These are phyloP conservation scores for Pygocentrus nattereri DNA, from an alignment of 2,797 vertebrate species.

Conservation along the genomic window DNA sequence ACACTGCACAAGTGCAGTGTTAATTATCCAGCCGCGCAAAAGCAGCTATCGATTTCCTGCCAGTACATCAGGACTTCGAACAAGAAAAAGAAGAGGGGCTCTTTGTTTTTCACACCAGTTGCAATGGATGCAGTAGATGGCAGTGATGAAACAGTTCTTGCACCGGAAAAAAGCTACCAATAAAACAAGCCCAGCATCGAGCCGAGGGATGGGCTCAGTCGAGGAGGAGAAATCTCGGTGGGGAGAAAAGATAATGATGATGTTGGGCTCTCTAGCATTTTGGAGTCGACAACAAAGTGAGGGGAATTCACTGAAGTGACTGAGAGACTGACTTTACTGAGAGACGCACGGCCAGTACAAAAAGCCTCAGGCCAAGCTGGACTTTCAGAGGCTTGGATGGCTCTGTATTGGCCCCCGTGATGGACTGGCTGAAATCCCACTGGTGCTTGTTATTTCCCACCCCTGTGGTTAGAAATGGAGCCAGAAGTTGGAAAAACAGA, in stretches of 20 bases:
- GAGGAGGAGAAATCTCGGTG: conserved; percentile 68
- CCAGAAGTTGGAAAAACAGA: conserved; percentile 62
- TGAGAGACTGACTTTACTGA: conserved; percentile 63
- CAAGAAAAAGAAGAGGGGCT: conserved; percentile 65
- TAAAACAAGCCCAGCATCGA: conserved; percentile 70
- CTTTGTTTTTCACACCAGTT: conserved; percentile 79
- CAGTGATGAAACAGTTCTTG: conserved; percentile 74
- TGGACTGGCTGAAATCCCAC: conserved; percentile 76
- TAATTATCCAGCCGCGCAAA: conserved; percentile 88
- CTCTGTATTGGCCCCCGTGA: conserved; percentile 55
- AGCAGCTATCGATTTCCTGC: conserved; percentile 86
- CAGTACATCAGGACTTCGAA: conserved; percentile 71
- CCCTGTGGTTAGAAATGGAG: conserved; percentile 77
- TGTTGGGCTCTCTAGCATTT: conserved; percentile 70
- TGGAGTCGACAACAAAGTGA: conserved; percentile 75
- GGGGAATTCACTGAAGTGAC: conserved; percentile 72
- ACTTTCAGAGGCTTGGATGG: conserved; percentile 47
- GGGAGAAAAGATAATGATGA: conserved; percentile 76
- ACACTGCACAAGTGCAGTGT: conserved; percentile 83
- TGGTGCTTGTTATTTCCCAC: conserved; percentile 87
- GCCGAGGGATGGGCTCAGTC: conserved; percentile 37
- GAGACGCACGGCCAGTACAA: conserved; percentile 63
- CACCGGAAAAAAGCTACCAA: conserved; percentile 64
- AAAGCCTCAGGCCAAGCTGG: conserved; percentile 69
- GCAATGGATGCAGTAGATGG: conserved; percentile 83